phyloP scores from a whole-genome alignment of 1,140 invertebrate genomes.

The Drosophila paulistorum region DNA sequence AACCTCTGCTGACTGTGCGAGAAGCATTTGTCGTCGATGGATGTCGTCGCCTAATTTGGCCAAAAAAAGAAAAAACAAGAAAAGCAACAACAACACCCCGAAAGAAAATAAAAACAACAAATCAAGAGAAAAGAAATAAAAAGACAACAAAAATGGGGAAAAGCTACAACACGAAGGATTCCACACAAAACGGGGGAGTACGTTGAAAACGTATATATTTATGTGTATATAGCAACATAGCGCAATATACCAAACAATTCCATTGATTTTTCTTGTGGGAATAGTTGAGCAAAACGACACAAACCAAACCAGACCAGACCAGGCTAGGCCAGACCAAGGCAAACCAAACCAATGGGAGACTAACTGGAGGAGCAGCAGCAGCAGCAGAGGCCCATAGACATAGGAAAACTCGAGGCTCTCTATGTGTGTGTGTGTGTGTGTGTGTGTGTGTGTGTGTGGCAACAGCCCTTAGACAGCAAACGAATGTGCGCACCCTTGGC shows the following conservation, averaged over 20 bases:
- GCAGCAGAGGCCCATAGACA: conserved; percentile 51
- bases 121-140: conserved; percentile 23
- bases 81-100: neutral
- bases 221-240: conserved; percentile 24
- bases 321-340: neutral
- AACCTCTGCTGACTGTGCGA: conserved; percentile 23
- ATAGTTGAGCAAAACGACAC: conserved; percentile 51
- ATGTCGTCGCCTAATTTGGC: conserved; percentile 67
- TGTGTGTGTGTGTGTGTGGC: neutral
- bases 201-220: conserved; percentile 2
- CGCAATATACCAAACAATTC: conserved; percentile 77
- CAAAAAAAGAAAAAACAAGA: conserved; percentile 43
- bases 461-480: conserved; percentile 37
- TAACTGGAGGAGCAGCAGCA: conserved; percentile 34
- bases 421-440: neutral
- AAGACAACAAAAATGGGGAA: conserved; percentile 18
- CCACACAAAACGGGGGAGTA: neutral
- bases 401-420: conserved; percentile 23
- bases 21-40: conserved; percentile 51
- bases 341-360: conserved; percentile 6
- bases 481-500: conserved; percentile 27
- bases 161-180: conserved; percentile 22
- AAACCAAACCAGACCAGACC: conserved; percentile 12
- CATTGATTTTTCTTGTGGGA: conserved; percentile 81
- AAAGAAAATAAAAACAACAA: conserved; percentile 18